Conservation (phyloP, 2,797 vertebrate genomes). For the Siniperca scherzeri region DNA sequence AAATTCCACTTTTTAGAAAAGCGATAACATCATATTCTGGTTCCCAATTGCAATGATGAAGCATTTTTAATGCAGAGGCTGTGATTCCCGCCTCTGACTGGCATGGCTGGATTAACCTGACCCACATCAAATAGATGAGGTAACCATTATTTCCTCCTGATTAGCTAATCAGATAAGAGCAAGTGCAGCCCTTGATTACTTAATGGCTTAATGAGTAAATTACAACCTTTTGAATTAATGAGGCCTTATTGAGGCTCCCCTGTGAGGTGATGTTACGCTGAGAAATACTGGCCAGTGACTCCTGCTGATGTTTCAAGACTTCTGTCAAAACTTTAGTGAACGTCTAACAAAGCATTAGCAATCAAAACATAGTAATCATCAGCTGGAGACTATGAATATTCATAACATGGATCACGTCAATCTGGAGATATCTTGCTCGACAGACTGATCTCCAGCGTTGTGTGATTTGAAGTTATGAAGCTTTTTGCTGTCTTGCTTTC, state of each 20-base stretch:
- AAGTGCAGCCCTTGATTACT: conserved; percentile 20
- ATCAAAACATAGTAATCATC: neutral
- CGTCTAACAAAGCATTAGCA: neutral
- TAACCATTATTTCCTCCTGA: conserved; percentile 5
- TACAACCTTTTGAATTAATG: conserved; percentile 17
- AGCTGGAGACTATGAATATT: conserved; percentile 24
- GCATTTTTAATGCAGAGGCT: neutral
- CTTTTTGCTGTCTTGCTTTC: no score
- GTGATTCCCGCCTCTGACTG: neutral
- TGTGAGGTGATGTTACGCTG: neutral
- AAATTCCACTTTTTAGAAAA: no score
- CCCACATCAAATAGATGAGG: neutral
- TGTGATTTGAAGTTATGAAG: neutral
- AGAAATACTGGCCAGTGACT: neutral
- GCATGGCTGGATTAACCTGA: neutral
- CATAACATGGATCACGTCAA: neutral
- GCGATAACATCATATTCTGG: no score
- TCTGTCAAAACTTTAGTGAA: neutral
- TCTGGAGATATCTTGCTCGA: neutral
- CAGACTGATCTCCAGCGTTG: neutral
- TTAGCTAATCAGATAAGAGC: neutral
- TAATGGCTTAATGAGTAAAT: conserved; percentile 12
- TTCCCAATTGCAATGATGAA: neutral
- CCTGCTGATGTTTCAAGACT: conserved; percentile 1
- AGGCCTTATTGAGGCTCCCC: conserved; percentile 12